Percentiles rank a stretch among this genome's conserved stretches.
Evolutionary conservation across 2,113 vertebrate genomes (phyloP).

Genomic region (Chaenocephalus aceratus): DNA sequence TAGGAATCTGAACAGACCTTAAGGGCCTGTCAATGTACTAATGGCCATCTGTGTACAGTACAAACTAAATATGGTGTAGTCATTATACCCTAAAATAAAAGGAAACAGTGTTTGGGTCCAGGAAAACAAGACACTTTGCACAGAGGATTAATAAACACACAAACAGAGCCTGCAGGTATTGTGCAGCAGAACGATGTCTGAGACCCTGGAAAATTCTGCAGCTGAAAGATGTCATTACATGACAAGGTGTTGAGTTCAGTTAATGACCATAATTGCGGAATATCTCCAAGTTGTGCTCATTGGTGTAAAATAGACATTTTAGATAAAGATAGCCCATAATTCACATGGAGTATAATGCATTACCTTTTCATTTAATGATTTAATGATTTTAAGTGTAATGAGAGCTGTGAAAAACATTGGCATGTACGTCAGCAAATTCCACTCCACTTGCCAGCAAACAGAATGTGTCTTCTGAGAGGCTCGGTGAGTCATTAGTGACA

Average conservation of each 20-base stretch:
- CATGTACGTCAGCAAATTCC: constrained; percentile 66
- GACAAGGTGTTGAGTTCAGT: constrained; percentile 32
- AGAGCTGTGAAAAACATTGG: constrained; percentile 54
- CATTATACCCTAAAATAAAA: neutral
- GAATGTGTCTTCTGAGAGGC: constrained; percentile 50
- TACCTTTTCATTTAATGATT: constrained; percentile 48
- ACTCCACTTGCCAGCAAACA: constrained; percentile 54
- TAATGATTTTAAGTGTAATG: constrained; percentile 50
- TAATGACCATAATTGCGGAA: constrained; percentile 41
- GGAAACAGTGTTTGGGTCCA: neutral
- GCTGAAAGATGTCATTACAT: constrained; percentile 23
- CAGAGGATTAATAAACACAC: neutral
- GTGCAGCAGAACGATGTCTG: neutral
- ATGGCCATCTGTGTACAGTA: neutral
- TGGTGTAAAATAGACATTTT: constrained; percentile 35
- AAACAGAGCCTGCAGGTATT: neutral
- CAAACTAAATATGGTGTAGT: neutral
- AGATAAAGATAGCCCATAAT: constrained; percentile 49
- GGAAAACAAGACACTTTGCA: neutral
- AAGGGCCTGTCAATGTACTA: neutral
- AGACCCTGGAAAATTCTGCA: constrained; percentile 13
- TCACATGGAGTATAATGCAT: constrained; percentile 26
- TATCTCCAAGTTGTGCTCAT: constrained; percentile 8
- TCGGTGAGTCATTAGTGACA: constrained; percentile 64
- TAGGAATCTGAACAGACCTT: neutral